phyloP scores from a whole-genome alignment of 2,888 invertebrate species.

The Bedellia somnulentella region DNA sequence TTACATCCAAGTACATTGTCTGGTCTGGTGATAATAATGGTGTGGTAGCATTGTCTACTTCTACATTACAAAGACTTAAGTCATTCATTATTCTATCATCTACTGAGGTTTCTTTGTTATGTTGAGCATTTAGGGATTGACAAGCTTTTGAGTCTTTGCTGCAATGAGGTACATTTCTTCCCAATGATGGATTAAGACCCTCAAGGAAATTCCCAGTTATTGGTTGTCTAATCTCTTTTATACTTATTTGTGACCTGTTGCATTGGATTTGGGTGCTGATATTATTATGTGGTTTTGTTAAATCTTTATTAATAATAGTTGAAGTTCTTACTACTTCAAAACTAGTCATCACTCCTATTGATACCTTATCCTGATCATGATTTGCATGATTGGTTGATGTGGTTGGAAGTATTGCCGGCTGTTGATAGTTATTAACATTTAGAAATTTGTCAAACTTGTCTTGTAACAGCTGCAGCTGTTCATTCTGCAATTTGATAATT shows the following conservation, averaged over 20 bases:
- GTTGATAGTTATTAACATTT: slow-evolving; percentile 16
- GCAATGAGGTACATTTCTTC: too few relatives aligned
- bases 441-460: slow-evolving; percentile 65
- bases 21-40: slow-evolving; percentile 49
- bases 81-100: slow-evolving; percentile 44
- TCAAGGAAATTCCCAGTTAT: slow-evolving; percentile 41
- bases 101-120: not conserved
- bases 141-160: too few relatives aligned
- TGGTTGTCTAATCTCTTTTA: slow-evolving; percentile 35
- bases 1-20: slow-evolving; percentile 43
- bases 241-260: slow-evolving; percentile 41
- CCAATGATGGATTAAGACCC: slow-evolving; percentile 35
- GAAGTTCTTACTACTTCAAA: slow-evolving; percentile 64
- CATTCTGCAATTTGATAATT: slow-evolving; percentile 68
- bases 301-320: slow-evolving; percentile 43
- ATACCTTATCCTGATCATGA: slow-evolving; percentile 56
- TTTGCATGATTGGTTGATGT: slow-evolving; percentile 12
- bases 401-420: slow-evolving; percentile 16
- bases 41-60: slow-evolving; percentile 46
- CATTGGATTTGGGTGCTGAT: slow-evolving; percentile 43
- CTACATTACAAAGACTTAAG: slow-evolving; percentile 43
- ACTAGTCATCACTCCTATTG: slow-evolving; percentile 73
- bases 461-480: slow-evolving; percentile 66
- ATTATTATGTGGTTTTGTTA: slow-evolving; percentile 23
- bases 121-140: too few relatives aligned